phyloP scores from a whole-genome alignment of 2,113 vertebrate genomes.

The Megaleporinus macrocephalus region DNA sequence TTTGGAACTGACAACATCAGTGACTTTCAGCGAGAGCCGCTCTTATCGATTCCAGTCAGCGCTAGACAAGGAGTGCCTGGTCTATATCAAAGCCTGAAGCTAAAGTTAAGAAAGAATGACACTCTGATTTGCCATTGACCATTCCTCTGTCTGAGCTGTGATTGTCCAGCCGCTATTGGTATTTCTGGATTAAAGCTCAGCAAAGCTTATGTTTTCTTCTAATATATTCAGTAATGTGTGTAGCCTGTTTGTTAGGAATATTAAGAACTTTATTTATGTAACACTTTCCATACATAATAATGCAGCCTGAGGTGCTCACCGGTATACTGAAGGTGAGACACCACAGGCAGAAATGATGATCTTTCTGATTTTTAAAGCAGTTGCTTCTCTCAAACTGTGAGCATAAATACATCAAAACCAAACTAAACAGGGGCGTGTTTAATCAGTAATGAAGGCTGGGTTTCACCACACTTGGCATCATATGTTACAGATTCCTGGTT shows the following conservation, averaged over 20 bases:
- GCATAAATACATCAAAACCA: too few species aligned
- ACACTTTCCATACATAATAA: neutral
- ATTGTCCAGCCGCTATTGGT: neutral
- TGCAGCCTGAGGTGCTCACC: neutral
- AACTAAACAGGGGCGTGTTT: too few species aligned
- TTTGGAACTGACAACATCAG: neutral
- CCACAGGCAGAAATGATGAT: too few species aligned
- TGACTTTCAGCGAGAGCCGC: neutral
- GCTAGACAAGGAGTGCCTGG: neutral
- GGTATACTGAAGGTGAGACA: too few species aligned
- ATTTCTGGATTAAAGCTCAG: neutral
- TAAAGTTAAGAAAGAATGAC: constrained; percentile 12
- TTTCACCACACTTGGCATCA: too few species aligned
- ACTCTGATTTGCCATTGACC: neutral
- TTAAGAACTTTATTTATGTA: neutral
- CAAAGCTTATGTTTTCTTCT: neutral
- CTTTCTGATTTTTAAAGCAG: too few species aligned
- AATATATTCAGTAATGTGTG: neutral
- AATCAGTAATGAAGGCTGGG: too few species aligned
- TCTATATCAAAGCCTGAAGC: constrained; percentile 14
- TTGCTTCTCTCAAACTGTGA: too few species aligned
- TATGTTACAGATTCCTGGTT: too few species aligned
- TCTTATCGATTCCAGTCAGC: constrained; percentile 25
- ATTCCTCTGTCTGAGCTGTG: neutral
- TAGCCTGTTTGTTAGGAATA: neutral